These are phyloP conservation scores for Anser cygnoides DNA, from an alignment of 2,113 vertebrate species.

Conservation along the genomic window DNA sequence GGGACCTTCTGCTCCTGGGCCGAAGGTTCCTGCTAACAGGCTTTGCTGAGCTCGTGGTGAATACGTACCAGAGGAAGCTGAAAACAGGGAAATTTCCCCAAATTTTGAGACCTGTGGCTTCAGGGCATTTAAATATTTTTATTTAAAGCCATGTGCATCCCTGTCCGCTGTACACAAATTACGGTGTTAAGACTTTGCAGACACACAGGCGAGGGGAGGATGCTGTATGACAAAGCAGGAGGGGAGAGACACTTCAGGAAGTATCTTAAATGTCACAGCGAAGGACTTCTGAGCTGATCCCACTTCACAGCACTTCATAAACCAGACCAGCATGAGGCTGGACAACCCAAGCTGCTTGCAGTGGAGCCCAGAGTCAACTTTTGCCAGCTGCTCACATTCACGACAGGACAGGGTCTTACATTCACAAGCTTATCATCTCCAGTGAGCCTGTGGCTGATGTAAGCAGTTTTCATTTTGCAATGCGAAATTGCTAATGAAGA, in stretches of 20 bases:
- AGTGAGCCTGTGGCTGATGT: not conserved
- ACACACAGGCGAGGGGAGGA: not conserved
- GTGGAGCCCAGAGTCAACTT: not conserved
- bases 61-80: not conserved
- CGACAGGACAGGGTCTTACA: not conserved
- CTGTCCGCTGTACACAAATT: not conserved
- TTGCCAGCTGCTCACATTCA: not conserved
- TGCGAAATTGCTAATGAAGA: constrained; percentile 27
- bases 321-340: not conserved
- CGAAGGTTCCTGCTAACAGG: not conserved
- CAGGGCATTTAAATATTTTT: not conserved
- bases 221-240: not conserved
- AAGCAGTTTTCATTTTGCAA: constrained; percentile 15
- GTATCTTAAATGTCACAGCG: not conserved
- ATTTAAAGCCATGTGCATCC: not conserved
- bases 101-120: not conserved
- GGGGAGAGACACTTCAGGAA: not conserved
- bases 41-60: not conserved
- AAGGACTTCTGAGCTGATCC: not conserved
- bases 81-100: not conserved
- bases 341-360: not conserved
- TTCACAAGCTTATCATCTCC: not conserved
- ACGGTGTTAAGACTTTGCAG: not conserved
- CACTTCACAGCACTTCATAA: not conserved
- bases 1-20: not conserved